Evolutionary conservation across 2,888 invertebrate species (phyloP), one percentile per base, ranked within the genome.

Genomic region (Agrotis exclamationis): DNA sequence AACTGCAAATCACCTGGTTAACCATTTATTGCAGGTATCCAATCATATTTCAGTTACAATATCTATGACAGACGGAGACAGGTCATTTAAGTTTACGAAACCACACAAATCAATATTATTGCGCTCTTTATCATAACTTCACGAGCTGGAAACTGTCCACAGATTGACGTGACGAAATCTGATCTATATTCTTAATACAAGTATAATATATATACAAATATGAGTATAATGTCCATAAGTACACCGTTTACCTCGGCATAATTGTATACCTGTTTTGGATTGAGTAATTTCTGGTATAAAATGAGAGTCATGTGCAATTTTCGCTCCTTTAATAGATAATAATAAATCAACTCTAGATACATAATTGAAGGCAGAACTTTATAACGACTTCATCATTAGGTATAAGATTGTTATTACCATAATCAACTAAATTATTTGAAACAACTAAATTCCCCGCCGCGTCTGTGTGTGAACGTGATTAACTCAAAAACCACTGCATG

Each of bases 151-250:
- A 56, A 70, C 62, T 60, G 14, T 50, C 9, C 22, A n/a, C 5
- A 59, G 24, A 53, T 59, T 63, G 63, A 48, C 48, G 54, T 80
- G 63, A 69, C 80, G 77, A 77, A 80, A 77, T 24, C 60, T 60
- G 60, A 53, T 63, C 54, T 60, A 69, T 63, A 80, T 63, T 69
- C 48, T 56, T 44, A 24, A n/a, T 45, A 57, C 24, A 6, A 24
- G 18, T 54, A 63, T n/a, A n/a, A n/a, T n/a, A n/a, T n/a, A n/a
- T n/a, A n/a, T n/a, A n/a, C n/a, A n/a, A n/a, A n/a, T n/a, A 22
- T 63, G 63, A 60, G 33, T 48, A 59, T 70, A 60, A 64, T 75
- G n/a, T 24, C 18, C 4, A 39, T 79, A 79, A 77, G 33, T 75
- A 39, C 24, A 67, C 48, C 44, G 63, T 63, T 79, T 74, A 79